Conservation (phyloP, 2,888 invertebrate genomes). For the Heliconius charithonia region DNA sequence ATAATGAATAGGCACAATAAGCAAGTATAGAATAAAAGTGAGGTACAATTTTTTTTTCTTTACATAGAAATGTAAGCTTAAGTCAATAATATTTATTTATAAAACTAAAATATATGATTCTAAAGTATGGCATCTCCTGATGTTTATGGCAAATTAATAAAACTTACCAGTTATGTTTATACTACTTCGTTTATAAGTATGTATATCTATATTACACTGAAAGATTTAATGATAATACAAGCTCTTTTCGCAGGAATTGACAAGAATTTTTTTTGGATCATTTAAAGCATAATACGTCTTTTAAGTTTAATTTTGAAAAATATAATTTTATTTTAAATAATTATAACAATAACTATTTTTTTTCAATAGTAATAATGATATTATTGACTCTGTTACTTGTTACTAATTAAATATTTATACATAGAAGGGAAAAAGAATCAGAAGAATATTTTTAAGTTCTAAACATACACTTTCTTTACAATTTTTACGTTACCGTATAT, state of each 20-base stretch:
- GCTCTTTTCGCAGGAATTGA: background rate
- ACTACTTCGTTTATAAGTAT: constrained; percentile 23
- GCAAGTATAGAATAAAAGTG: constrained; percentile 64
- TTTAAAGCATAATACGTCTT: background rate
- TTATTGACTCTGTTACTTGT: constrained; percentile 6
- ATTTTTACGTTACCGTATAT: background rate
- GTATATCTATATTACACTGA: background rate
- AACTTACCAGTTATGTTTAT: constrained; percentile 37
- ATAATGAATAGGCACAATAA: constrained; percentile 48
- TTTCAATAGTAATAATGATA: background rate
- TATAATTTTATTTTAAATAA: background rate
- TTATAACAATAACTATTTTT: background rate
- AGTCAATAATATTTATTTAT: constrained; percentile 55
- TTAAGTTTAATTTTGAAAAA: background rate
- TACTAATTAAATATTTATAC: constrained; percentile 5
- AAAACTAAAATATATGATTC: constrained; percentile 60
- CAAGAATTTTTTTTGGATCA: background rate
- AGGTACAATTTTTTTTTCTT: constrained; percentile 59
- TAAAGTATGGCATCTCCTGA: constrained; percentile 79
- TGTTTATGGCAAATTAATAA: constrained; percentile 71
- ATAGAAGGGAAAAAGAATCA: background rate
- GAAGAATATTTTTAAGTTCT: background rate
- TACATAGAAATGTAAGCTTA: constrained; percentile 64
- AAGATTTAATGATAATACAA: background rate
- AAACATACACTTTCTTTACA: background rate